These are phyloP conservation scores for Hydrozoanthus gracilis DNA, from an alignment of 92 coral and sea anemone species.

Conservation along the genomic window DNA sequence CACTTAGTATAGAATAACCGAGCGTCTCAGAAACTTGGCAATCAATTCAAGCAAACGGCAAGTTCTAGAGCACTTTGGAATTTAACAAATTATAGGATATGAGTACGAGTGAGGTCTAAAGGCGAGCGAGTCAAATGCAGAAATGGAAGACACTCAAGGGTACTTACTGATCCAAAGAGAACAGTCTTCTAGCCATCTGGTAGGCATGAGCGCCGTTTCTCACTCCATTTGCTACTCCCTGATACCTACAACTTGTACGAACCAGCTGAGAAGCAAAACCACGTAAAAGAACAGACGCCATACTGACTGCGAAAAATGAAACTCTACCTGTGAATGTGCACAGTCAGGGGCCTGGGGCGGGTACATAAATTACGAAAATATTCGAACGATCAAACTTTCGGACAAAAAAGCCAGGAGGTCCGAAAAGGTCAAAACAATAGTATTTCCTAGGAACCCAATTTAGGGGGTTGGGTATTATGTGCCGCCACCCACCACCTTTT, in stretches of 20 bases:
- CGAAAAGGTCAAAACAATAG: no score
- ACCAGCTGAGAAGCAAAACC: constrained; percentile 61
- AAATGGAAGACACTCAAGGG: not conserved
- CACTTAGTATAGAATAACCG: no score
- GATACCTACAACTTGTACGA: constrained; percentile 51
- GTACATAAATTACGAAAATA: not conserved
- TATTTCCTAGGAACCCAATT: no score
- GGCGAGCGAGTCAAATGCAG: not conserved
- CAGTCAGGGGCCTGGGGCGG: constrained; percentile 10
- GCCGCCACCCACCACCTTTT: no score
- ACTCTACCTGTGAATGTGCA: not conserved
- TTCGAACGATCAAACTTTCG: no score
- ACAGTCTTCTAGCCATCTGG: constrained; percentile 56
- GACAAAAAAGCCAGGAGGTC: no score
- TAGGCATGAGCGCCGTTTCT: constrained; percentile 60
- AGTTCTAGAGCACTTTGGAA: no score
- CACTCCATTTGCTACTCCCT: constrained; percentile 45
- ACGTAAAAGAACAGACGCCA: constrained; percentile 69
- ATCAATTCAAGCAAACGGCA: no score
- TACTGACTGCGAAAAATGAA: not conserved
- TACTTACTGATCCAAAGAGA: constrained; percentile 68
- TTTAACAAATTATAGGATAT: no score
- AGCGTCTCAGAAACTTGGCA: no score
- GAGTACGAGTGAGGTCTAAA: not conserved
- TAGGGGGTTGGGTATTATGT: no score